phyloP scores from a whole-genome alignment of 2,797 vertebrate species.

The Acomys russatus region DNA sequence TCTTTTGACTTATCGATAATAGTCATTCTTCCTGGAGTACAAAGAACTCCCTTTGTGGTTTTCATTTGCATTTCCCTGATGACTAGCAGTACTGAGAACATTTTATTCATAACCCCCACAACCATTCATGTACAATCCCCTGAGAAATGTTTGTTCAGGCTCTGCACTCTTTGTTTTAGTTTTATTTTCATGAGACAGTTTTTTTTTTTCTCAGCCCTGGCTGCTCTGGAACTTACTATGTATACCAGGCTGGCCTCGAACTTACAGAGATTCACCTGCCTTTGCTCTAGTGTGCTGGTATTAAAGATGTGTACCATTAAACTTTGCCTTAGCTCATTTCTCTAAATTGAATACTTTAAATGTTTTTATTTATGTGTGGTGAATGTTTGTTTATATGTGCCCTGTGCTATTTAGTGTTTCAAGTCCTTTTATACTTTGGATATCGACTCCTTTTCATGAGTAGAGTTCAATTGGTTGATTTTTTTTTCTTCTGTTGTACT shows the following conservation, averaged over 20 bases:
- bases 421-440: not conserved
- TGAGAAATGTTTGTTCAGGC: not conserved
- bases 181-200: not conserved
- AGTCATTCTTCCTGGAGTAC: not conserved
- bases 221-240: not conserved
- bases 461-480: not conserved
- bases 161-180: not conserved
- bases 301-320: not conserved
- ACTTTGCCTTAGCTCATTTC: not conserved
- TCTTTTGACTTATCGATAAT: not conserved
- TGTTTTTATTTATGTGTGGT: not conserved
- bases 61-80: slow-evolving; percentile 17
- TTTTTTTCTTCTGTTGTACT: not conserved
- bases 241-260: not conserved
- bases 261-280: not conserved
- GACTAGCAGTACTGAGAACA: not conserved
- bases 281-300: not conserved
- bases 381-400: not conserved
- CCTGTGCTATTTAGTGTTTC: not conserved
- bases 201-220: not conserved
- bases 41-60: not conserved
- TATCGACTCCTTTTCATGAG: not conserved
- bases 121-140: not conserved
- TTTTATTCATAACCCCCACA: not conserved
- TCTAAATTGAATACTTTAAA: not conserved